Conservation (phyloP, 2,888 invertebrate genomes). For the Monopis laevigella region DNA sequence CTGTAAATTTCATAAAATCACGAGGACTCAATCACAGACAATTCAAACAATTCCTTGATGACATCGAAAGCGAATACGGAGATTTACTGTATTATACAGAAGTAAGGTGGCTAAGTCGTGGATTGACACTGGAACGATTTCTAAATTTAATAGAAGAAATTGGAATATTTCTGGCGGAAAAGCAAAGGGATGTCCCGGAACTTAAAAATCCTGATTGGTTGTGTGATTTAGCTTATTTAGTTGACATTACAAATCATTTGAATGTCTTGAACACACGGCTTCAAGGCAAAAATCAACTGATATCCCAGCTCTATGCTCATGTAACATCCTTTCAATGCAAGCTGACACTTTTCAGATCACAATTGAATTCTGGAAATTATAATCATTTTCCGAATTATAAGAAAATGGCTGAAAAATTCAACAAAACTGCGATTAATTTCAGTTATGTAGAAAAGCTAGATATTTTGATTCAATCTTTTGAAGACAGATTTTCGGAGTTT, state of each 20-base stretch:
- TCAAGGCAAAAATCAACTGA: constrained; percentile 14
- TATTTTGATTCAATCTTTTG: too few relatives aligned
- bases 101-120: constrained; percentile 14
- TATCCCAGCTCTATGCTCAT: too few relatives aligned
- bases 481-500: too few relatives aligned
- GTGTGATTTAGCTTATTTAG: constrained; percentile 10
- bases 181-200: constrained; percentile 16
- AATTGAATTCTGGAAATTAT: too few relatives aligned
- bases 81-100: constrained; percentile 18
- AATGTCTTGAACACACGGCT: constrained; percentile 12
- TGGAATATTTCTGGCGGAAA: constrained; percentile 16
- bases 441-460: too few relatives aligned
- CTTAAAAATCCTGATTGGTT: constrained; percentile 13
- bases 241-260: constrained; percentile 11
- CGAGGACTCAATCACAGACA: constrained; percentile 18
- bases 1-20: constrained; percentile 4
- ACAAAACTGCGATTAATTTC: too few relatives aligned
- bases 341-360: too few relatives aligned
- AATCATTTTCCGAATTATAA: too few relatives aligned
- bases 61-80: constrained; percentile 17
- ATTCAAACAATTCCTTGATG: constrained; percentile 18
- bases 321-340: too few relatives aligned
- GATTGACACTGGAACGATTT: constrained; percentile 12
- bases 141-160: constrained; percentile 1
- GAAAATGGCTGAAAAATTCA: too few relatives aligned